phyloP scores from a whole-genome alignment of 2,797 vertebrate genomes.

The Oreochromis mossambicus region DNA sequence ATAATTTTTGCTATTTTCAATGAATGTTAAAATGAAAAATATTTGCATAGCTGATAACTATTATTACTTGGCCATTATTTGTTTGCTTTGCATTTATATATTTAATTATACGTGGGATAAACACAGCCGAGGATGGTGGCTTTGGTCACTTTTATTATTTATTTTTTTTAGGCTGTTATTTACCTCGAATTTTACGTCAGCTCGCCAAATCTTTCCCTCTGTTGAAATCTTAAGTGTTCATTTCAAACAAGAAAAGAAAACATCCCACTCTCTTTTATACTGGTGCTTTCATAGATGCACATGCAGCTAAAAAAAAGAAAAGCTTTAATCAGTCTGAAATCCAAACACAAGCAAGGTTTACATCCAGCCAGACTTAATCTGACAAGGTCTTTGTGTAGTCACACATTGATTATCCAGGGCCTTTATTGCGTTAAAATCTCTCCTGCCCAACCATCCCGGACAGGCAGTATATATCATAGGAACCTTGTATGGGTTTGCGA shows the following conservation, averaged over 20 bases:
- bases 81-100: not conserved
- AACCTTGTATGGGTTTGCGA: slow-evolving; percentile 49
- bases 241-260: slow-evolving; percentile 38
- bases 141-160: slow-evolving; percentile 38
- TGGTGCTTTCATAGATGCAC: not conserved
- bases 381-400: slow-evolving; percentile 63
- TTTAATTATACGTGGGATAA: not conserved
- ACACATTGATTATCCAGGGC: slow-evolving; percentile 69
- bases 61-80: not conserved
- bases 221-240: slow-evolving; percentile 35
- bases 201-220: slow-evolving; percentile 40
- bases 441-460: slow-evolving; percentile 51
- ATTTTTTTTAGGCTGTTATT: slow-evolving; percentile 32
- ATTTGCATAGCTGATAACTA: not conserved
- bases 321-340: slow-evolving; percentile 66
- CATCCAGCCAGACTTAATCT: slow-evolving; percentile 68
- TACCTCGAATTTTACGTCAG: slow-evolving; percentile 45
- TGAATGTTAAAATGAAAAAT: not conserved
- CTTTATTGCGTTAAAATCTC: slow-evolving; percentile 72
- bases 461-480: slow-evolving; percentile 60
- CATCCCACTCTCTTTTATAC: not conserved
- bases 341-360: slow-evolving; percentile 65
- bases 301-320: slow-evolving; percentile 8
- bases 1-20: not conserved
- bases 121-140: not conserved